These are phyloP conservation scores for Crotalus horridus DNA, from an alignment of 2,113 vertebrate genomes.

Conservation along the genomic window DNA sequence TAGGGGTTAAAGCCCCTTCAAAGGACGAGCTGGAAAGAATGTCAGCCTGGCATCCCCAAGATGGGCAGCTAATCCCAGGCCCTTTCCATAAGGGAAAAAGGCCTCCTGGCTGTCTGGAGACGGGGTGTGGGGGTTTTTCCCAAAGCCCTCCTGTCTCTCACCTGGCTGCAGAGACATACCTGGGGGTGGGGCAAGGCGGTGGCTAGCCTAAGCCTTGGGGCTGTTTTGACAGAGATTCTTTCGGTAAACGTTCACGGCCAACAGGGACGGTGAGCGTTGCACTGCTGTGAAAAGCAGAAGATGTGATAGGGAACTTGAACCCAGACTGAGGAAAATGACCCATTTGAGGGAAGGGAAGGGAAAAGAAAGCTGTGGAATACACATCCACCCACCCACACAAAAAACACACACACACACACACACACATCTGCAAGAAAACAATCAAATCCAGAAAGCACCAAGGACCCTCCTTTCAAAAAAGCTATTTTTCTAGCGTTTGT, in stretches of 20 bases:
- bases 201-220: background rate
- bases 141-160: background rate
- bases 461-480: background rate
- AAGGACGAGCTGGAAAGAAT: background rate
- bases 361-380: background rate
- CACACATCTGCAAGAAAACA: background rate
- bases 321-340: background rate
- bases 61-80: background rate
- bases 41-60: background rate
- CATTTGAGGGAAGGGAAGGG: background rate
- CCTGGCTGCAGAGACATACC: background rate
- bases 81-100: constrained; percentile 7
- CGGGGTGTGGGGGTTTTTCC: background rate
- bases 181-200: background rate
- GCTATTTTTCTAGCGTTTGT: background rate
- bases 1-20: background rate
- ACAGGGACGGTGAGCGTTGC: background rate
- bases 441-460: background rate
- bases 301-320: background rate
- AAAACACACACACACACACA: too few species aligned
- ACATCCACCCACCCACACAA: too few species aligned
- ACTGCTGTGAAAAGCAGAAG: background rate
- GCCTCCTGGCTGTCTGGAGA: background rate
- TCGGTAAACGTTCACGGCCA: background rate
- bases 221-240: background rate